Conservation (phyloP, 1,140 invertebrate genomes). For the Choristoneura fumiferana region DNA sequence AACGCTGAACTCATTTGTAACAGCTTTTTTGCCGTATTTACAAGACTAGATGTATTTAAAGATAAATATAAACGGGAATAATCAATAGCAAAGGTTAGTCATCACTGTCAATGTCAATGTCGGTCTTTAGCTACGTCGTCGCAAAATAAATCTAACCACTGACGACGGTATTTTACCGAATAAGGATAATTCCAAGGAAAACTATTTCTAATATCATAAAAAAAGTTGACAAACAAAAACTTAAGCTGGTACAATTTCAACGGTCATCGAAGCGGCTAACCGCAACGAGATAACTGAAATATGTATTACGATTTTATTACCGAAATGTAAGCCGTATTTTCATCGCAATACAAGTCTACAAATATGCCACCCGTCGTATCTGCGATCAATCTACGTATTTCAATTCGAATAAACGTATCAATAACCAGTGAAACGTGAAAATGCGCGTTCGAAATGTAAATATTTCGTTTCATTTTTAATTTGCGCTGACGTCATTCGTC, state of each 20-base stretch:
- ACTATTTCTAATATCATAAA: not conserved
- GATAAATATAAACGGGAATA: too few species aligned
- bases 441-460: slow-evolving; percentile 12
- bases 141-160: too few species aligned
- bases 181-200: not conserved
- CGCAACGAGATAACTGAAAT: not conserved
- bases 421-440: slow-evolving; percentile 6
- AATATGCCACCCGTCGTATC: not conserved
- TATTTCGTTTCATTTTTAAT: slow-evolving; percentile 1
- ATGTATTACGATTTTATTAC: not conserved
- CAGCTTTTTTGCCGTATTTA: too few species aligned
- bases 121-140: too few species aligned
- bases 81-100: too few species aligned
- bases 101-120: too few species aligned
- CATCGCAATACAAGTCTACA: not conserved
- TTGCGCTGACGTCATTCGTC: slow-evolving; percentile 5
- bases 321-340: not conserved
- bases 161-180: too few species aligned
- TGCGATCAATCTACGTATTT: not conserved
- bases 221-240: not conserved
- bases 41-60: too few species aligned
- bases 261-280: not conserved
- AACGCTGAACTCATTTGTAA: too few species aligned
- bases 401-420: slow-evolving; percentile 10
- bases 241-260: slow-evolving; percentile 1